Base-by-base conservation (phyloP, 2,797 vertebrate genomes). In the Carcharodon carcharias region DNA sequence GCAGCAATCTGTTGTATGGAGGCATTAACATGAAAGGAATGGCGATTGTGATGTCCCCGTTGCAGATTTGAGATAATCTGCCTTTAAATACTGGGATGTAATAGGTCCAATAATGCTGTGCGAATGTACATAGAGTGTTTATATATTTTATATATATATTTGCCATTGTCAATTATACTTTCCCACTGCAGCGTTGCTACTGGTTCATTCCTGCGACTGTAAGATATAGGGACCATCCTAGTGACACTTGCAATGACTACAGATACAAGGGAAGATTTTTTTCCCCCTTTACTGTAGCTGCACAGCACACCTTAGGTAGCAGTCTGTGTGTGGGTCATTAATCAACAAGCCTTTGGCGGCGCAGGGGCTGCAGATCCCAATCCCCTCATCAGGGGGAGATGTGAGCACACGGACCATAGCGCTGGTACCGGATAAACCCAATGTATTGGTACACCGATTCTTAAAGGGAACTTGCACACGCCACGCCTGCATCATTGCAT, bases 351-450 rank as follows among this genome's bases (percentile, higher is more conserved):
- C 7, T 56, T 71, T 54, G 23, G 63, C 21, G 40, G 92, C 63
- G 4, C 11, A 71, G 93, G 69, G 93, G 16, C 94, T 95, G 94
- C 94, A 95, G 50, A 71, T 73, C 94, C 67, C 94, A 50, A 95
- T 56, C 69, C 50, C 94, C 56, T 95, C 94, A 95, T 95, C 94
- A 95, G 94, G 94, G 94, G 94, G 94, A 95, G 94, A 73, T 56
- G 67, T 95, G 69, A 77, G 94, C 67, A 95, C 94, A 56, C 94
- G 45, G 82, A 85, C 45, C 40, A 9, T 1, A n/a, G 31, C 45
- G 16, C 69, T 95, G 12, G 11, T 65, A 93, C 35, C 94, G 18
- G 50, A 56, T 14, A 56, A 95, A 56, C 28, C 45, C 40, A 71
- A 54, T n/a, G 26, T 26, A 28, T 40, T 54, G 67, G 77, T 31